These are phyloP conservation scores for Nycticorax nycticorax DNA, from an alignment of 2,113 vertebrate species.

Conservation along the genomic window DNA sequence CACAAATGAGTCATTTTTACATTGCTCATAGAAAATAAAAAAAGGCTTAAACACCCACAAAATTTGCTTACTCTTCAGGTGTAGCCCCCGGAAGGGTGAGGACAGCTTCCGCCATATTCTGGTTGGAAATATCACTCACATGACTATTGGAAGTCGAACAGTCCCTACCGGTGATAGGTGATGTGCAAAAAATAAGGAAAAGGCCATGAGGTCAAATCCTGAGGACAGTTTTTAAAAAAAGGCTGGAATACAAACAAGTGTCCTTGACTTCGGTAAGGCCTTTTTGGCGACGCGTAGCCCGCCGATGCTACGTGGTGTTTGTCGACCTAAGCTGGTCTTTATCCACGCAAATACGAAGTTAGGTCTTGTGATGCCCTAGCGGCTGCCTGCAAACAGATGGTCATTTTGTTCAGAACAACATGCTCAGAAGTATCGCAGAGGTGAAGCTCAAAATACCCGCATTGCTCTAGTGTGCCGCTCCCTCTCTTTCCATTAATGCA, in stretches of 20 bases:
- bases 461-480: neutral
- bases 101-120: constrained; percentile 9
- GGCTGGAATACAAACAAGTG: neutral
- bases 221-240: neutral
- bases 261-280: neutral
- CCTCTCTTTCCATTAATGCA: neutral
- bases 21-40: constrained; percentile 66
- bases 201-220: neutral
- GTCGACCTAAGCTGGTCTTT: neutral
- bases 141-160: neutral
- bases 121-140: neutral
- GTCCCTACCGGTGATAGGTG: neutral
- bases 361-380: neutral
- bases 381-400: neutral
- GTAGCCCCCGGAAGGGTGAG: constrained; percentile 56
- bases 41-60: constrained; percentile 56
- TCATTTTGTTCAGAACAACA: neutral
- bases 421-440: neutral
- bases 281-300: neutral
- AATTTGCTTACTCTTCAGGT: constrained; percentile 60
- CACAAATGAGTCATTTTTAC: constrained; percentile 68
- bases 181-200: neutral
- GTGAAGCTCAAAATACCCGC: constrained; percentile 2
- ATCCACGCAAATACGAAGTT: neutral
- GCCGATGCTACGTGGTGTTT: accelerated